These are phyloP conservation scores for Antidorcas marsupialis DNA, from an alignment of 2,113 vertebrate species.

Conservation along the genomic window DNA sequence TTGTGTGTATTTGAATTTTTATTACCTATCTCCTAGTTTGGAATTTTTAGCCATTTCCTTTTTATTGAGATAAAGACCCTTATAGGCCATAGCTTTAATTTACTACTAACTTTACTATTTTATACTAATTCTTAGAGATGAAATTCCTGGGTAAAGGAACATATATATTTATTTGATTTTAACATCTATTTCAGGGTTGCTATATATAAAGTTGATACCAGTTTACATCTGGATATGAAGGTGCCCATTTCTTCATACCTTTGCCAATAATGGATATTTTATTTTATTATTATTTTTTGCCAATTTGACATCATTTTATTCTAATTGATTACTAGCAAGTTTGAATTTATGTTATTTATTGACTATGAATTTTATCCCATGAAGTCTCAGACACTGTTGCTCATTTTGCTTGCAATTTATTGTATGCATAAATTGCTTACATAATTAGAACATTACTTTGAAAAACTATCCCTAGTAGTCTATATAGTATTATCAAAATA, in stretches of 20 bases:
- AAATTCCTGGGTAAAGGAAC: neutral
- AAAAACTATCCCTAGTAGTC: neutral
- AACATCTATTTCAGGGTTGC: neutral
- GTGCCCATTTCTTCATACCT: neutral
- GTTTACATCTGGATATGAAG: neutral
- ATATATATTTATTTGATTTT: neutral
- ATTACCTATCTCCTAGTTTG: neutral
- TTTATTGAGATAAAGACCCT: neutral
- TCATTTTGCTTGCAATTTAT: neutral
- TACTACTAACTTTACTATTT: neutral
- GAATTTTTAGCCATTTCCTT: neutral
- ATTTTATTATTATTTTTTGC: neutral
- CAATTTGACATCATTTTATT: neutral
- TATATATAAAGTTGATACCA: neutral
- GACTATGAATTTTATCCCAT: neutral
- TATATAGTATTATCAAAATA: neutral
- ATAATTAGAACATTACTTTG: neutral
- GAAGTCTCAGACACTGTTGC: neutral
- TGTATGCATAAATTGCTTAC: neutral
- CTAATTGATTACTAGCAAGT: neutral
- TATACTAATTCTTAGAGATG: neutral
- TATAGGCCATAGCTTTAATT: neutral
- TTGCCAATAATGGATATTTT: neutral
- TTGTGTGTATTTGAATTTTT: neutral
- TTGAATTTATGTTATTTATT: neutral